Evolutionary conservation across 2,888 invertebrate species (phyloP), one percentile per base, ranked within the genome.

Genomic region (Adelphocoris suturalis): DNA sequence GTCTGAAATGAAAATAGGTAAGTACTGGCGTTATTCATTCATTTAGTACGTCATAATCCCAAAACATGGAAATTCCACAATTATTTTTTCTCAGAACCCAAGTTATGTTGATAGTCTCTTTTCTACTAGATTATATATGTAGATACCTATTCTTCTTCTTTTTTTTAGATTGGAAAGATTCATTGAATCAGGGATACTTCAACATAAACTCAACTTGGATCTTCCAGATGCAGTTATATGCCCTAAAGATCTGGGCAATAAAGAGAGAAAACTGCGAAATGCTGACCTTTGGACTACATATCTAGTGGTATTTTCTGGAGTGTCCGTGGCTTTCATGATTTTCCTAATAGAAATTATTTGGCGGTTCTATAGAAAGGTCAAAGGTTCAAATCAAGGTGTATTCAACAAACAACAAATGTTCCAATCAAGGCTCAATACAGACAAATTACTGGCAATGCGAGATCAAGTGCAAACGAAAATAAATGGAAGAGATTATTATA

Each of bases 241-340:
- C 92, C 97, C 97, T 0, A 94, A 97, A 86, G 96, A 97, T 93
- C 94, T 97, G 91, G 96, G 96, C 91, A 96, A 96, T 90, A 97
- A 96, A 68, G 97, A 97, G 92, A 94, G 97, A 0, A 96, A 96
- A 92, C 93, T 98, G 11, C 94, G 96, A 91, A 97, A 97, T 92
- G 94, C 95, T 4, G 97, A 98, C 93, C 94, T 98, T 0, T 93
- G 95, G 92, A 96, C 97, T 94, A 97, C 97, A 0, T 98, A 97
- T 92, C 94, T 96, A 91, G 96, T 97, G 0, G 96, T 97, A 93
- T 93, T 95, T 0, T 94, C 94, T 0, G 97, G 97, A 0, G 95
- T 97, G 89, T 94, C 94, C 0, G 94, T 96, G 0, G 95, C 96
- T 0, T 92, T 94, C 1, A 94, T 95, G 0, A 94, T 96, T 0